Base-by-base conservation (phyloP, 2,888 invertebrate species). In the Elgonia sp. region DNA sequence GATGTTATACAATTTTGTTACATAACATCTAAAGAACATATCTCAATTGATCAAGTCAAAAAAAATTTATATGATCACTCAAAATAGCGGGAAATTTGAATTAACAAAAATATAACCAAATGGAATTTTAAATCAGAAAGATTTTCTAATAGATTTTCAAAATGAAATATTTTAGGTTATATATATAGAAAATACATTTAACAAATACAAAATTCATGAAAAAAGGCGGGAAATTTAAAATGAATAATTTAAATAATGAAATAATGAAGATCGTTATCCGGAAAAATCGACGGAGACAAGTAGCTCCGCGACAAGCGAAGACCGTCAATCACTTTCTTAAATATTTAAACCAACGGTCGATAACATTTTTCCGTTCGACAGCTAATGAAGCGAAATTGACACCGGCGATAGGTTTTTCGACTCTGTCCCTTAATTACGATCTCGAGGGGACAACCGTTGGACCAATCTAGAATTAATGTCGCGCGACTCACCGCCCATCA, bases 401-500 rank as follows among this genome's bases (percentile, higher is more conserved):
- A 70, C 50, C 62, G 37, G 55, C 76, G 70, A 63, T 72, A 55
- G 84, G 42, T 63, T 83, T 53, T 83, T 73, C 53, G 39, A 46
- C 62, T 46, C 39, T 55, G 65, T 72, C 70, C 77, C 37, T 72
- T 79, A 79, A 84, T 79, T 84, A 62, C 65, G 73, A 76, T 76
- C 57, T 70, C 85, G 57, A 40, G 70, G 70, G 77, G 60, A 76
- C 55, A 70, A 53, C 29, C 63, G 65, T 12, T 40, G 46, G 75
- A 77, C 70, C 76, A 29, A 75, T 73, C 37, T 46, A 21, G 53
- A 73, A 65, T 55, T 60, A 55, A 72, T 82, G 73, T 60, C 57
- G 65, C 69, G 75, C 75, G 67, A 83, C 83, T 83, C 83, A 75
- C 83, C 76, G 50, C 83, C 53, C 69, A 46, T 83, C 83, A 83